Evolutionary conservation across 2,797 vertebrate species (phyloP), one percentile per base, ranked within the genome.

Genomic region (Macropodus opercularis): DNA sequence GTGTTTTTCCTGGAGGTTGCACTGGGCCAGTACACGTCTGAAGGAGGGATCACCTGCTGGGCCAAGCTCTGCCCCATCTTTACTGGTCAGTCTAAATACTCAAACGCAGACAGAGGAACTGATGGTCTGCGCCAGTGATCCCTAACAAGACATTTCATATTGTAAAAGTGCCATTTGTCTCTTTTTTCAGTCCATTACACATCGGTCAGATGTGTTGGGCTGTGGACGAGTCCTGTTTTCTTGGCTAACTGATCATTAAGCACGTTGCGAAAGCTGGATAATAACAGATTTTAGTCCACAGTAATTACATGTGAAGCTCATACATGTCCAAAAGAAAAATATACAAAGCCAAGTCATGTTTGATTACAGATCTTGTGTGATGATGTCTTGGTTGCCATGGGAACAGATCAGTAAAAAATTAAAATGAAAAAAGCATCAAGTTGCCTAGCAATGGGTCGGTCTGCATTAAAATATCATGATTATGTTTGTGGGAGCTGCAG

Each of bases 31-130:
- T 99, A 94, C 90, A 99, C 98, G 77, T 99, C 98, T 50, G 95
- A 99, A 86, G 98, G 98, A 67, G 98, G 98, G 71, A 99, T 99
- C 90, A 99, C 98, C 63, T 99, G 96, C 91, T 99, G 98, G 97
- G 95, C 92, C 72, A 99, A 97, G 88, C 94, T 99, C 84, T 99
- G 96, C 87, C 98, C 98, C 82, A 95, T 99, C 85, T 98, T 99
- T 85, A 95, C 97, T 17, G 98, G 97, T 99, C 70, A 94, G 95
- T 94, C 24, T 18, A 19, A 57, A 48, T 52, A 35, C 53, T 41
- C 3, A 9, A 57, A 59, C 15, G 15, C 14, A 41, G 29, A 60
- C 42, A 35, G 23, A 21, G 0, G 15, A 50, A 35, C 9, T 40
- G 9, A 17, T 11, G 26, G 24, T 38, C 14, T 40, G 50, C 32